These are phyloP conservation scores for Oxygymnocypris stewartii DNA, from an alignment of 2,113 vertebrate genomes.

Conservation along the genomic window DNA sequence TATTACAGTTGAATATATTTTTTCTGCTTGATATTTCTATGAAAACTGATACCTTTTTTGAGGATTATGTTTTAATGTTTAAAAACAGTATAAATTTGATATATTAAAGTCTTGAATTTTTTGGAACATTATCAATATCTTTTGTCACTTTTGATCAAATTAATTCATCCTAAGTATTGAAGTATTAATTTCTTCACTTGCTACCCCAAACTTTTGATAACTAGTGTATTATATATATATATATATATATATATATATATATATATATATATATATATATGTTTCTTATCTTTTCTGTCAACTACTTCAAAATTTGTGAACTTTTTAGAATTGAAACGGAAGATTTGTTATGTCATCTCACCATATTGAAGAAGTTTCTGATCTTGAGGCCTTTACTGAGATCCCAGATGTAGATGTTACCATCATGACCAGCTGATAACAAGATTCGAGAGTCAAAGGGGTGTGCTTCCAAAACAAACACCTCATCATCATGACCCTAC, in stretches of 20 bases:
- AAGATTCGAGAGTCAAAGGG: slow-evolving; percentile 95
- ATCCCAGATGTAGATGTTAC: slow-evolving; percentile 97
- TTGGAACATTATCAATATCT: no score
- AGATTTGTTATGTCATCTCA: slow-evolving; percentile 64
- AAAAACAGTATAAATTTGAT: no score
- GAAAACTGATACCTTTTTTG: no score
- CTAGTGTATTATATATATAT: no score
- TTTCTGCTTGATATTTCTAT: no score
- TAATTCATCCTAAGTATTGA: neutral
- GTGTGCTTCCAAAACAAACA: slow-evolving; percentile 95
- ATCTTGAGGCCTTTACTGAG: slow-evolving; percentile 92
- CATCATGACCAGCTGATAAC: slow-evolving; percentile 95
- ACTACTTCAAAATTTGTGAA: neutral
- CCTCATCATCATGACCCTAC: slow-evolving; percentile 96
- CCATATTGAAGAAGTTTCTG: slow-evolving; percentile 98
- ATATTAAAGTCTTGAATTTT: no score
- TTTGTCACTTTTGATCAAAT: neutral
- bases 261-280: no score
- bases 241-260: no score
- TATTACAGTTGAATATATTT: no score
- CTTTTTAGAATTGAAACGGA: neutral
- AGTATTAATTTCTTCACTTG: neutral
- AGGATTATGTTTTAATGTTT: no score
- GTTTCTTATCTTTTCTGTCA: neutral
- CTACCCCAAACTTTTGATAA: neutral